Base-by-base conservation (phyloP, 2,113 vertebrate species). In the Meleagris gallopavo region DNA sequence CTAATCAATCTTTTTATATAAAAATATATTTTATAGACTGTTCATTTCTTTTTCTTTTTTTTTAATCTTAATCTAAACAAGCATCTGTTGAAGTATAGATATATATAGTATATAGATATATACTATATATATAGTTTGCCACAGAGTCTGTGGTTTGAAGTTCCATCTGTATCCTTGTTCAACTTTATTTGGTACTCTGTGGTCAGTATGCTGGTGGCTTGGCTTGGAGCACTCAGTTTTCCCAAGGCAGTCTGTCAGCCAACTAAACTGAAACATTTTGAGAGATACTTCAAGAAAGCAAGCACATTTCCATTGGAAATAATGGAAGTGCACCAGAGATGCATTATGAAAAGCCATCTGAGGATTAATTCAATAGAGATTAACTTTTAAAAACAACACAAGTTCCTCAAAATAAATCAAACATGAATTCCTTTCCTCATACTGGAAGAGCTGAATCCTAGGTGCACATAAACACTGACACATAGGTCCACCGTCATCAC, bases 391-490 rank as follows among this genome's bases (percentile, higher is more conserved):
- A 66, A 22, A 14, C 17, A 40, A 48, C 79, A 8, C 4, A 50
- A 30, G 13, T 20, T 36, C 21, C 3, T 29, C 8, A 32, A 50
- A 50, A 72, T 25, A 32, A 77, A 41, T 54, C 11, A 25, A 8
- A 12, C 12, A 30, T 17, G 1, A 60, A 60, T 85, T 46, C 8
- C 22, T 40, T 16, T 38, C n/a, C 20, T 11, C 11, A 14, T 45
- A 45, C 18, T 27, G 34, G 14, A 58, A 72, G 14, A 60, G 7
- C n/a, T 85, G 38, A 85, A 32, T 66, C 36, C 14, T 58, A 11
- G 6, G 34, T 3, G 1, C 9, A 22, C 5, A 9, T 29, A 43
- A 5, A 18, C 6, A 18, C 6, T 34, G 32, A 36, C 27, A 43
- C 3, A 4, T 22, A 43, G 32, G 10, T 30, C n/a, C 12, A 60